Evolutionary conservation across 2,113 vertebrate genomes (phyloP).

Genomic region (Mellivora capensis): DNA sequence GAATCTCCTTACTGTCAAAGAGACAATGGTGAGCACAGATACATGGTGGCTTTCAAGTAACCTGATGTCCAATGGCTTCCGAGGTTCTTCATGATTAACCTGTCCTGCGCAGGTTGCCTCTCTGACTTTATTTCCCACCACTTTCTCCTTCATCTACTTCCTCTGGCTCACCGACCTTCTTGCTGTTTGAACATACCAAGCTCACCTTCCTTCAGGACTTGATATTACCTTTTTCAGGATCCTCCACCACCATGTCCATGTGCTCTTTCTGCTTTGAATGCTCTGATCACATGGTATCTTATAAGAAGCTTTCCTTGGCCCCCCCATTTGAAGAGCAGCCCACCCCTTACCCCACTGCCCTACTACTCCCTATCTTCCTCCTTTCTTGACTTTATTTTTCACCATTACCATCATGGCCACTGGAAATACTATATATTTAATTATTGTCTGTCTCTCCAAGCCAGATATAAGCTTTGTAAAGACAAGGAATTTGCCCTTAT

Average conservation of each 20-base stretch:
- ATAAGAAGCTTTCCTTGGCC: neutral
- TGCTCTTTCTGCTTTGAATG: neutral
- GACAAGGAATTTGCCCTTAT: neutral
- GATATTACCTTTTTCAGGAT: neutral
- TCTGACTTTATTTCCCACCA: neutral
- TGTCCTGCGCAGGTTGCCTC: neutral
- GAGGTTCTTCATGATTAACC: neutral
- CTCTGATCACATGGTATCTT: neutral
- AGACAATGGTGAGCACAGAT: neutral
- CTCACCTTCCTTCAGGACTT: neutral
- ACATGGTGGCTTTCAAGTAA: neutral
- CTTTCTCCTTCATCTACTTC: neutral
- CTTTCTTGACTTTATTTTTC: neutral
- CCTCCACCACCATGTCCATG: neutral
- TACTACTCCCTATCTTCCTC: neutral
- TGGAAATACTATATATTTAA: neutral
- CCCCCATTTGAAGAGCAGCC: neutral
- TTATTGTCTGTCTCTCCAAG: neutral
- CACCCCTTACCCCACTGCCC: neutral
- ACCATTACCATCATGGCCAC: neutral
- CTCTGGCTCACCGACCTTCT: neutral
- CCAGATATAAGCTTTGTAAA: neutral
- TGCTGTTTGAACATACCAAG: neutral
- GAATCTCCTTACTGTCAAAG: conserved; percentile 25
- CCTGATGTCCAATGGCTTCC: neutral